Base-by-base conservation (phyloP, 1,140 invertebrate species). In the Drosophila tsacasi region DNA sequence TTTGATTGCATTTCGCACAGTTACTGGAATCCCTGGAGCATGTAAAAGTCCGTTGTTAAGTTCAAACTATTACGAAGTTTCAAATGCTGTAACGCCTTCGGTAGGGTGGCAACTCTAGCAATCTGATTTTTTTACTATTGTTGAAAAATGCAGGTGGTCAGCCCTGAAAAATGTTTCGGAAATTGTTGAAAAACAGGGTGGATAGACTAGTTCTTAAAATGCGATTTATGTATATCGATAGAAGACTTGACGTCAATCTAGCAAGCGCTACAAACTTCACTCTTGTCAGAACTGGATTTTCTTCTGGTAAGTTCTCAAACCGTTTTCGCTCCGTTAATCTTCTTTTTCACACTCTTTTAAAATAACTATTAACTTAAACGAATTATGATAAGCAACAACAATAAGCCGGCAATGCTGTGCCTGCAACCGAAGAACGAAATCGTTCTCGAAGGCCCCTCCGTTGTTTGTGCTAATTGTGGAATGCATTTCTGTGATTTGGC, bases 1-100 rank as follows among this genome's bases (percentile, higher is more conserved):
- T 81, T 77, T 73, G 60, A 72, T 58, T 77, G 60, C 52, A 32
- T 78, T 84, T 67, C 52, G 23, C 66, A 68, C 42, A 59, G 42
- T 58, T 50, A 49, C 42, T 13, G 46, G 23, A 49, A 21, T 17
- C 30, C 42, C 19, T 40, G 25, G 27, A 59, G 42, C 69, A 72
- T 72, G 52, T 59, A 58, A 69, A 72, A 72, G 25, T 40, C 35
- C 15, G 32, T 67, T 39, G 21, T 19, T 47, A 49, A 23, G 32
- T 66, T 42, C 23, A 37, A 65, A 25, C 19, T 25, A 19, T 67
- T 84, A 50, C 32, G 4, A 61, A 67, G 17, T 15, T 66, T 62
- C 23, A 64, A 37, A 37, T 65, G n/a, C 15, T 37, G 60, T 47
- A n/a, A 47, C 32, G n/a, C 2, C 10, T 27, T 15, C 3, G 6